Evolutionary conservation across 2,888 invertebrate species (phyloP).

Genomic region (Strigamia transsilvanica): DNA sequence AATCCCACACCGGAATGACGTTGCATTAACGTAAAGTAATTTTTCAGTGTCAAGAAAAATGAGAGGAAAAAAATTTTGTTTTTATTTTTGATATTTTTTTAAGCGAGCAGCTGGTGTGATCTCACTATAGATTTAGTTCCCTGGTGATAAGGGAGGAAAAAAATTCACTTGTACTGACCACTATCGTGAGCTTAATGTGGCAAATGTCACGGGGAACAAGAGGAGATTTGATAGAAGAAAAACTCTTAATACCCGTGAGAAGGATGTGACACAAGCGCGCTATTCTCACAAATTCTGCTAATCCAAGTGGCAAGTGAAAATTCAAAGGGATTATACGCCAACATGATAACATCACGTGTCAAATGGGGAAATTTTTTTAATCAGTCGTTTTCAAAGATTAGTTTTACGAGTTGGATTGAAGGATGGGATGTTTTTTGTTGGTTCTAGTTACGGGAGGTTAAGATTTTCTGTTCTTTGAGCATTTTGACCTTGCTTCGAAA

Average conservation of each 20-base stretch:
- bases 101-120: constrained; percentile 45
- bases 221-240: constrained; percentile 44
- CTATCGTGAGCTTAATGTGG: constrained; percentile 46
- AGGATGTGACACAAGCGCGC: constrained; percentile 18
- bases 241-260: constrained; percentile 35
- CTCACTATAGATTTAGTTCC: constrained; percentile 48
- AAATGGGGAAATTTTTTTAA: neutral
- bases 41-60: constrained; percentile 47
- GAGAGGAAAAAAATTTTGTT: constrained; percentile 25
- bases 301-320: constrained; percentile 41
- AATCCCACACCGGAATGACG: constrained; percentile 27
- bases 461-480: neutral
- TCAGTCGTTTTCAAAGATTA: neutral
- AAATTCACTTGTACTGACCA: constrained; percentile 45
- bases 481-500: too few relatives aligned
- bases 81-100: constrained; percentile 30
- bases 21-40: constrained; percentile 49
- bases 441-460: neutral
- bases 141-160: constrained; percentile 31
- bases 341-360: constrained; percentile 43
- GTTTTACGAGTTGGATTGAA: neutral
- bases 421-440: neutral
- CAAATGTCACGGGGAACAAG: constrained; percentile 47
- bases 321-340: constrained; percentile 28
- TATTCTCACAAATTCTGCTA: constrained; percentile 27